phyloP scores from a whole-genome alignment of 2,113 vertebrate genomes.

The Nerophis lumbriciformis region DNA sequence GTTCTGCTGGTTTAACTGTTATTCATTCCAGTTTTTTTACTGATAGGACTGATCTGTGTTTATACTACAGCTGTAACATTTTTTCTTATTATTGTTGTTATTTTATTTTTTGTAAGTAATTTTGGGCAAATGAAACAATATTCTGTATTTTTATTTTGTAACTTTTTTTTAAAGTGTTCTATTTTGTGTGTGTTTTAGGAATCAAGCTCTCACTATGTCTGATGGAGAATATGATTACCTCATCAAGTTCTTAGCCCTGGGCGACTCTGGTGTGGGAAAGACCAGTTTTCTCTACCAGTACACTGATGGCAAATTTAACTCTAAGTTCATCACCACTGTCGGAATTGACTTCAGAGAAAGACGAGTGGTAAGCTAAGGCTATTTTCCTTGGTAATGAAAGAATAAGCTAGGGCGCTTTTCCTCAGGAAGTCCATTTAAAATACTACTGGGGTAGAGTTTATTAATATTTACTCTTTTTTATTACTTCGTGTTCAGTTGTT shows the following conservation, averaged over 20 bases:
- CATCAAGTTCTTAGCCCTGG: constrained; percentile 96
- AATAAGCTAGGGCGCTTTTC: no score
- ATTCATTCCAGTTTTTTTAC: no score
- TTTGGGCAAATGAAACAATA: no score
- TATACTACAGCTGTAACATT: no score
- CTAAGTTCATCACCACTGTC: constrained; percentile 97
- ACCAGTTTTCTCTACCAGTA: constrained; percentile 97
- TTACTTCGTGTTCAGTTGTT: neutral
- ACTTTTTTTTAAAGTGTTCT: neutral
- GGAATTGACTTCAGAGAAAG: constrained; percentile 99
- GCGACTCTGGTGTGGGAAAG: constrained; percentile 96
- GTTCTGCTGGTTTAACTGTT: no score
- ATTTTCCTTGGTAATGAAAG: neutral
- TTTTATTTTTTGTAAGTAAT: no score
- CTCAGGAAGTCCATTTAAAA: no score
- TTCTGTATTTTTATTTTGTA: neutral
- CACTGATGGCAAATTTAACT: constrained; percentile 94
- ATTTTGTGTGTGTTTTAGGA: constrained; percentile 48
- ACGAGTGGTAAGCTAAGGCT: constrained; percentile 83
- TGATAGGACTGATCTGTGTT: no score
- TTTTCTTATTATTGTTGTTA: no score
- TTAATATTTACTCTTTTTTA: neutral
- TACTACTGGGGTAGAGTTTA: no score
- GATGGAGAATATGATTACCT: constrained; percentile 99
- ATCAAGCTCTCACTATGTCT: constrained; percentile 84